A percentile compares a stretch with the other conserved stretches of the same genome.
Conservation (phyloP, 2,113 vertebrate species). For the Macaca nemestrina region DNA sequence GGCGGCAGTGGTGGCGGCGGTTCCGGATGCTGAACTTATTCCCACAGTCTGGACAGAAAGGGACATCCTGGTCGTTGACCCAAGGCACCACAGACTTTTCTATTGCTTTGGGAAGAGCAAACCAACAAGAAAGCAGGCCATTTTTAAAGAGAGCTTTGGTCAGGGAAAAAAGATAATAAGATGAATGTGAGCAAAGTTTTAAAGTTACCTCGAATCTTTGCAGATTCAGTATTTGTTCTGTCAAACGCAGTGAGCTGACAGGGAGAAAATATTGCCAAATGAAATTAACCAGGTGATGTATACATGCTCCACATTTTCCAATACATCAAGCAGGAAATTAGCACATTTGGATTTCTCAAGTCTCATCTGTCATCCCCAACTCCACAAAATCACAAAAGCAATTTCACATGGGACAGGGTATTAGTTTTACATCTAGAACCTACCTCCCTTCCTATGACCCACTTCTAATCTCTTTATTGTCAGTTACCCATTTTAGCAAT, state of each 20-base stretch:
- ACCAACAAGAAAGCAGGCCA: accelerated
- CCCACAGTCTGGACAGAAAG: slow-evolving; percentile 98
- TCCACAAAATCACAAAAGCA: not conserved
- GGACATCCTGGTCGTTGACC: slow-evolving; percentile 97
- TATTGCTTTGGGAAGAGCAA: slow-evolving; percentile 85
- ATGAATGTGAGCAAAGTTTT: not conserved
- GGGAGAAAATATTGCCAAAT: slow-evolving; percentile 59
- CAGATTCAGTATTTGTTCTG: slow-evolving; percentile 91
- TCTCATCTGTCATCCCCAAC: not conserved
- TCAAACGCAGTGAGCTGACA: slow-evolving; percentile 96
- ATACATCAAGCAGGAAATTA: not conserved
- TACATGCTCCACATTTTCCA: not conserved
- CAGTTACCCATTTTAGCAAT: not conserved
- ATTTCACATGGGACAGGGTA: not conserved
- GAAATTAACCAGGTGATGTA: not conserved
- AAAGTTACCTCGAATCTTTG: slow-evolving; percentile 95
- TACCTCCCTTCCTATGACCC: not conserved
- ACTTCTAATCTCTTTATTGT: not conserved
- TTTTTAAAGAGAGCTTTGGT: not conserved
- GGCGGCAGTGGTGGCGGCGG: slow-evolving; percentile 97
- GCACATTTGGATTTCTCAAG: not conserved
- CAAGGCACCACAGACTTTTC: slow-evolving; percentile 97
- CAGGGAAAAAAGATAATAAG: not conserved
- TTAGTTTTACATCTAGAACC: not conserved
- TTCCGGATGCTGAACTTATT: slow-evolving; percentile 95